A percentile compares a stretch with the other conserved stretches of the same genome.
Evolutionary conservation across 2,888 invertebrate species (phyloP).

Genomic region (Eudasyphora cyanicolor): DNA sequence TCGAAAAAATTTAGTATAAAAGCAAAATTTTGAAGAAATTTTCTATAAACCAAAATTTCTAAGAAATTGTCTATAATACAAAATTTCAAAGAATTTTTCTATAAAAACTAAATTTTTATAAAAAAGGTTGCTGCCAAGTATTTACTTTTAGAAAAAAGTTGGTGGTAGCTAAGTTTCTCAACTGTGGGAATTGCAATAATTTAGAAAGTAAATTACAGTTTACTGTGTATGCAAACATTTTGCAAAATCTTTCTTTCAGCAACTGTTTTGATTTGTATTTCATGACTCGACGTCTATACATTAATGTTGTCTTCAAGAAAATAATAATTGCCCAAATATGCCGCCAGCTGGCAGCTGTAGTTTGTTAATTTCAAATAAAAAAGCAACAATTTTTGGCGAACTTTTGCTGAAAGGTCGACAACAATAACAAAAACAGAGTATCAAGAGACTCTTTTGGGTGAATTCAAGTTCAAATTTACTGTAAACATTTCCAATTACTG

Average conservation of each 20-base stretch:
- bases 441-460: neutral
- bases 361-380: neutral
- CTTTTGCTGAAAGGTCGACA: neutral
- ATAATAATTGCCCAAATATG: neutral
- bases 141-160: no score
- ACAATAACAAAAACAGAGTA: neutral
- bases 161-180: no score
- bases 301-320: neutral
- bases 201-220: no score
- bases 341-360: neutral
- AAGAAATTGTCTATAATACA: no score
- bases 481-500: neutral
- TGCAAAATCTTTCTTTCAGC: neutral
- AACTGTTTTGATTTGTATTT: neutral
- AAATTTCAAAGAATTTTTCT: no score
- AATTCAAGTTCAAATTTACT: conserved; percentile 7
- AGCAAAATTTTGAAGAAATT: no score
- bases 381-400: conserved; percentile 5
- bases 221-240: neutral
- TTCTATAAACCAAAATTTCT: no score
- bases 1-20: no score
- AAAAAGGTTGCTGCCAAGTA: no score
- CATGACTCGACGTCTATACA: neutral
- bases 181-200: no score
- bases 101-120: no score